These are phyloP conservation scores for Hippasteria phrygiana DNA, from an alignment of 53 echinoderm and acorn worm genomes.

Conservation along the genomic window DNA sequence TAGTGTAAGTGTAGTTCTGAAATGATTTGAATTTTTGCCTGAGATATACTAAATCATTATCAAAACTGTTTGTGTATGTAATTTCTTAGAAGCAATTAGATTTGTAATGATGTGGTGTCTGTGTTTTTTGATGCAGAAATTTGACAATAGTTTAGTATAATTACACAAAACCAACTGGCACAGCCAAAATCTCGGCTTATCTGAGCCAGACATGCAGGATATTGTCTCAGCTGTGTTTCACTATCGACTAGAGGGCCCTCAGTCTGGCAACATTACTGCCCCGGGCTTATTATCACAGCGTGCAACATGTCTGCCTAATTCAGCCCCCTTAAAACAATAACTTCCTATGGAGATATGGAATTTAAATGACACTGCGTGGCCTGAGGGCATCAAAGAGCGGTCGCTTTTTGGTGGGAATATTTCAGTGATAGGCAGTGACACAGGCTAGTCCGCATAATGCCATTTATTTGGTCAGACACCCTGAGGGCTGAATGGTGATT, in stretches of 20 bases:
- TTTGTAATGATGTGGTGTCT: too few species aligned
- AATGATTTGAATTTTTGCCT: too few species aligned
- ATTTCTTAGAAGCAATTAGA: too few species aligned
- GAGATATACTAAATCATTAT: too few species aligned
- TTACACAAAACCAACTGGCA: too few species aligned
- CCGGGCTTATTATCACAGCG: constrained; percentile 42
- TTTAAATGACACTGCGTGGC: constrained; percentile 26
- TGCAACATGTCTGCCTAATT: constrained; percentile 44
- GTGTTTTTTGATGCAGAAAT: too few species aligned
- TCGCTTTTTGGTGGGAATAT: neutral
- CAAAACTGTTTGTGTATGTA: too few species aligned
- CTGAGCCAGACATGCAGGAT: neutral
- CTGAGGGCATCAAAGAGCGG: constrained; percentile 16
- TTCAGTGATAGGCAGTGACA: neutral
- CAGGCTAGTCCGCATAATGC: neutral
- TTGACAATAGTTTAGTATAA: too few species aligned
- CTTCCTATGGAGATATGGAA: constrained; percentile 28
- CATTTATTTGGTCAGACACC: neutral
- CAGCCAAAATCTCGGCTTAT: too few species aligned
- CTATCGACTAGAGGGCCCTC: constrained; percentile 23
- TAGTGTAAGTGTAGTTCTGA: too few species aligned
- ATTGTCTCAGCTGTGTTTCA: constrained; percentile 46
- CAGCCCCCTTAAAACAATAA: constrained; percentile 10
- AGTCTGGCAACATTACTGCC: constrained; percentile 42
- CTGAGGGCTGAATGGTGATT: neutral